A percentile compares a stretch with the other conserved stretches of the same genome.
Conservation (phyloP, 1,140 invertebrate species). For the Drosophila melanica region DNA sequence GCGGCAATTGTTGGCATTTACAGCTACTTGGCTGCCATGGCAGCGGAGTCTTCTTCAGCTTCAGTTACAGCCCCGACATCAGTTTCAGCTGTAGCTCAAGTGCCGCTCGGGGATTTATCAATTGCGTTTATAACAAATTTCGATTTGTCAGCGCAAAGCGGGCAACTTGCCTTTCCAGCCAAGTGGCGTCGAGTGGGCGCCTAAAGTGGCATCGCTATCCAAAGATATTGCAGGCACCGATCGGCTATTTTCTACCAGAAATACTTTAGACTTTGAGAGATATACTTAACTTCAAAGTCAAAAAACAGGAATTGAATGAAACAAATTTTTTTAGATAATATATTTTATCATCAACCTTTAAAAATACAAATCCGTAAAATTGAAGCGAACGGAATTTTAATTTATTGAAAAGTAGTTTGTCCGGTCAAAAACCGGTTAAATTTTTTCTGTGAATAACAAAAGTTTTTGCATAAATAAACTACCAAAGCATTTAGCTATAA, state of each 20-base stretch:
- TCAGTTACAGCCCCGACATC: neutral
- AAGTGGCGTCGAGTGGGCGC: conserved; percentile 50
- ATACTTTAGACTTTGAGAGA: neutral
- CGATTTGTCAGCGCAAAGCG: conserved; percentile 76
- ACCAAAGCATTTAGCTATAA: conserved; percentile 10
- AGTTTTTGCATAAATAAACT: no score
- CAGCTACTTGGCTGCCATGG: conserved; percentile 72
- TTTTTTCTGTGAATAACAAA: no score
- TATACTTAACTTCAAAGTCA: neutral
- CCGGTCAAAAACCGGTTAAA: no score
- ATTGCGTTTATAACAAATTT: conserved; percentile 82
- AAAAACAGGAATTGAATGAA: no score
- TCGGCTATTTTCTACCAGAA: neutral
- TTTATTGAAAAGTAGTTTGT: no score
- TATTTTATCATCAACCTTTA: no score
- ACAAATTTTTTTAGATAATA: no score
- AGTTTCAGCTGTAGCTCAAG: conserved; percentile 51
- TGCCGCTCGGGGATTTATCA: conserved; percentile 75
- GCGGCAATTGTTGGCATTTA: conserved; percentile 77
- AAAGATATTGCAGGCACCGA: neutral
- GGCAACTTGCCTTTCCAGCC: conserved; percentile 38
- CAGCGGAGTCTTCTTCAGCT: conserved; percentile 24
- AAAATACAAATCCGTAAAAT: no score
- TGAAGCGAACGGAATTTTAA: no score
- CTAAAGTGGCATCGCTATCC: conserved; percentile 51